These are phyloP conservation scores for Tonatia bakeri DNA, from an alignment of 2,113 vertebrate genomes.

Conservation along the genomic window DNA sequence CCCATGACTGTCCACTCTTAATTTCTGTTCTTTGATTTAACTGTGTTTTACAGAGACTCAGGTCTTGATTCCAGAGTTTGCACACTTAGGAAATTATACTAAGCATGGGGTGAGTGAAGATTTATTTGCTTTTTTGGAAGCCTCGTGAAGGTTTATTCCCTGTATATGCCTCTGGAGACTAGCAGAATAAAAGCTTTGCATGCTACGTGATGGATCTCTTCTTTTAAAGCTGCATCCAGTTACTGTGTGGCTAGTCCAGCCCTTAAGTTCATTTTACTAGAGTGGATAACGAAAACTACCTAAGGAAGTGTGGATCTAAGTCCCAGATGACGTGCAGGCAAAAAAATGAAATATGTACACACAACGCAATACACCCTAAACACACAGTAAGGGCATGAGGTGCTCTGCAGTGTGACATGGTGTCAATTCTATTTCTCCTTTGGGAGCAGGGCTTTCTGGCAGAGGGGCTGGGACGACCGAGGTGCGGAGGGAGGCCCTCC, in stretches of 20 bases:
- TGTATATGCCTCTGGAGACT: background rate
- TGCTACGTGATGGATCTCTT: background rate
- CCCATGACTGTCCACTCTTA: background rate
- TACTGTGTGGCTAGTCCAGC: background rate
- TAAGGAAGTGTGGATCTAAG: background rate
- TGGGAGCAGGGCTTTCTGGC: background rate
- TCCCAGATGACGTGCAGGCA: background rate
- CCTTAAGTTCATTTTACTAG: background rate
- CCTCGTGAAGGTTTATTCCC: background rate
- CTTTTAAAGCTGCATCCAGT: background rate
- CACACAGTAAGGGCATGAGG: slow-evolving; percentile 70
- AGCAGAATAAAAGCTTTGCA: background rate
- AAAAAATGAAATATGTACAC: background rate
- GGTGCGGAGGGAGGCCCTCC: background rate
- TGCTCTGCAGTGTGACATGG: slow-evolving; percentile 68
- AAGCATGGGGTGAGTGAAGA: background rate
- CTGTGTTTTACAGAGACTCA: background rate
- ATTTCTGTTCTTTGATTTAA: background rate
- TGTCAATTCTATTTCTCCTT: slow-evolving; percentile 71
- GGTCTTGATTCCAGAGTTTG: background rate
- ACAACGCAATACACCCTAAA: slow-evolving; percentile 35
- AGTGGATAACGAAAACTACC: background rate
- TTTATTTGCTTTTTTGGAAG: background rate
- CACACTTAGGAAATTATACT: background rate
- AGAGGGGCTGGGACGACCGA: background rate